Conservation (phyloP, 2,797 vertebrate species). For the Anisognathus igniventris region DNA sequence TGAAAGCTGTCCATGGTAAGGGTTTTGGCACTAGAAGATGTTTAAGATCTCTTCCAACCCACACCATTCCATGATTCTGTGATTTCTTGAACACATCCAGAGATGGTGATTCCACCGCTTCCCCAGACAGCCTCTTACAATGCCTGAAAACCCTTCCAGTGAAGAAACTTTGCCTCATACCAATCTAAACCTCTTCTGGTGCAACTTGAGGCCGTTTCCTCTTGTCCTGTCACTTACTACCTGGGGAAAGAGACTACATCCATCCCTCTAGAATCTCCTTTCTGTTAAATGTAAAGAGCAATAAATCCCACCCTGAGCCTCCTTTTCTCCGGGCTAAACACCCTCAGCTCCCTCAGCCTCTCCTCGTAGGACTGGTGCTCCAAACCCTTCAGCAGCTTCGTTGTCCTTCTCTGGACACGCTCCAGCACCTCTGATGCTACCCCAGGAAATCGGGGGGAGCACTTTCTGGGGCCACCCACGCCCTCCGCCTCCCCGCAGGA, state of each 20-base stretch:
- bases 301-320: background rate
- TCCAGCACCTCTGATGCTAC: background rate
- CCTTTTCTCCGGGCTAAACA: background rate
- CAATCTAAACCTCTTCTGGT: background rate
- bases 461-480: background rate
- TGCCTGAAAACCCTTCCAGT: background rate
- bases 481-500: too few relatives aligned
- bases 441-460: too few relatives aligned
- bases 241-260: background rate
- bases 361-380: background rate
- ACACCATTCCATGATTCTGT: background rate
- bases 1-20: background rate
- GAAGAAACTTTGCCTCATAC: background rate
- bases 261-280: background rate
- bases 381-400: too few relatives aligned
- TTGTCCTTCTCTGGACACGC: background rate
- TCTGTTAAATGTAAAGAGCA: background rate
- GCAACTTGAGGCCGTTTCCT: background rate
- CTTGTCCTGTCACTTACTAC: background rate
- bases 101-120: fast-evolving
- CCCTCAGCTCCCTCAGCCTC: background rate
- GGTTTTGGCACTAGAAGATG: too few relatives aligned
- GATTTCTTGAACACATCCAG: background rate
- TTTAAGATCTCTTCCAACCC: background rate
- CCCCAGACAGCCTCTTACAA: background rate